Evolutionary conservation across 2,888 invertebrate genomes (phyloP).

Genomic region (Hydroisotoma schaefferi): DNA sequence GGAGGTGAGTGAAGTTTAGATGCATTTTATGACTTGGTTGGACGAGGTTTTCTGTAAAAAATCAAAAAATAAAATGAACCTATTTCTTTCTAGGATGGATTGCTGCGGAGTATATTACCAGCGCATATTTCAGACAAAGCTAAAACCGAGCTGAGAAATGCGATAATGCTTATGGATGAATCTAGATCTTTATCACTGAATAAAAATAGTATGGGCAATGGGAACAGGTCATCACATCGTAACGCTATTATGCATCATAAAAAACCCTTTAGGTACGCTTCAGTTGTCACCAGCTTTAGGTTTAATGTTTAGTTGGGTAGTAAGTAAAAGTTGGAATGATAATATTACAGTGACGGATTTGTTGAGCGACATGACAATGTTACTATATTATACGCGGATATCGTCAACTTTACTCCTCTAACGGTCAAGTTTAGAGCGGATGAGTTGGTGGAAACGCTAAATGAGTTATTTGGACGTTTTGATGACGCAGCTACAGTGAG

Average conservation of each 20-base stretch:
- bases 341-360: constrained; percentile 70
- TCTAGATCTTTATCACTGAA: constrained; percentile 19
- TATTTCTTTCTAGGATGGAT: constrained; percentile 64
- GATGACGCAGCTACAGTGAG: constrained; percentile 82
- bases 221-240: constrained; percentile 11
- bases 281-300: too few species aligned
- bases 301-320: too few species aligned
- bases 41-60: not conserved
- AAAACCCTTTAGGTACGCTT: constrained; percentile 55
- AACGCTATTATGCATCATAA: constrained; percentile 44
- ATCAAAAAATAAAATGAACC: not conserved
- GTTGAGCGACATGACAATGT: constrained; percentile 84
- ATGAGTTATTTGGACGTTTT: constrained; percentile 85
- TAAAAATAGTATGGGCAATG: constrained; percentile 10
- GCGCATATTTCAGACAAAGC: constrained; percentile 70
- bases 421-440: constrained; percentile 77
- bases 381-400: constrained; percentile 86
- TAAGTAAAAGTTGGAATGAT: not conserved
- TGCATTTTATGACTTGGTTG: not conserved
- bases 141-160: constrained; percentile 57
- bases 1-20: constrained; percentile 59
- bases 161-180: constrained; percentile 53
- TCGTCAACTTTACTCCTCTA: constrained; percentile 86
- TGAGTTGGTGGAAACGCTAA: constrained; percentile 78
- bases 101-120: constrained; percentile 81